Conservation (phyloP, 1,140 invertebrate genomes). For the Xylocopa sonorina region DNA sequence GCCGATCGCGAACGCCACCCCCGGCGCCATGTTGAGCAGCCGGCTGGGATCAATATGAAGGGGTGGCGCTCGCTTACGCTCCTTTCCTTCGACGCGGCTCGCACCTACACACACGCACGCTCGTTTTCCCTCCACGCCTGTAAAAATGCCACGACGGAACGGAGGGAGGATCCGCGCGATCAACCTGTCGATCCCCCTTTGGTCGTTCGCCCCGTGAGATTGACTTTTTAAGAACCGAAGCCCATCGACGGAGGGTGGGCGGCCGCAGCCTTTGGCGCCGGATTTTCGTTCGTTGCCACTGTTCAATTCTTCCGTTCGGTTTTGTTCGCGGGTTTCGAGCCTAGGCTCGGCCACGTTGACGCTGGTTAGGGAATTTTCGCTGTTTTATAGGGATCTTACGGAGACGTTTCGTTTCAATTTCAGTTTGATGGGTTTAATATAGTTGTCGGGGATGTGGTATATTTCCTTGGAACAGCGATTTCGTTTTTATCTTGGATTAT, state of each 20-base stretch:
- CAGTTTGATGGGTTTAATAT: too few relatives aligned
- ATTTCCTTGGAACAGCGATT: too few relatives aligned
- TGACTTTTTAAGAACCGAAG: slow-evolving; percentile 37
- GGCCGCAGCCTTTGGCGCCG: slow-evolving; percentile 3
- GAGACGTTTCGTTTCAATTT: too few relatives aligned
- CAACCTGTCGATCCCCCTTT: slow-evolving; percentile 43
- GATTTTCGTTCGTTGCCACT: slow-evolving; percentile 8
- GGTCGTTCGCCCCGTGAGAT: slow-evolving; percentile 24
- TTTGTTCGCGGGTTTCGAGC: background rate
- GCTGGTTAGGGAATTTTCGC: too few relatives aligned
- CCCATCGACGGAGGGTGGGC: background rate
- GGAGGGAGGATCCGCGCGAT: slow-evolving; percentile 23
- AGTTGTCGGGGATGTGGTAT: too few relatives aligned
- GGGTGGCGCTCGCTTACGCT: slow-evolving; percentile 56
- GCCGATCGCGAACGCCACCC: slow-evolving; percentile 68
- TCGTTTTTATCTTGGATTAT: too few relatives aligned
- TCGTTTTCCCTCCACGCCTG: slow-evolving; percentile 7
- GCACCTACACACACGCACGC: too few relatives aligned
- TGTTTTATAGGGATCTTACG: too few relatives aligned
- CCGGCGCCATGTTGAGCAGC: slow-evolving; percentile 71
- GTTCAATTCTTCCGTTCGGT: background rate
- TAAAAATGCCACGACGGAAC: slow-evolving; percentile 1
- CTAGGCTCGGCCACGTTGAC: background rate
- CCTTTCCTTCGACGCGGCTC: background rate
- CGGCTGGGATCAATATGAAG: slow-evolving; percentile 59